These are phyloP conservation scores for Temnothorax rugatulus DNA, from an alignment of 2,888 invertebrate genomes.

Conservation along the genomic window DNA sequence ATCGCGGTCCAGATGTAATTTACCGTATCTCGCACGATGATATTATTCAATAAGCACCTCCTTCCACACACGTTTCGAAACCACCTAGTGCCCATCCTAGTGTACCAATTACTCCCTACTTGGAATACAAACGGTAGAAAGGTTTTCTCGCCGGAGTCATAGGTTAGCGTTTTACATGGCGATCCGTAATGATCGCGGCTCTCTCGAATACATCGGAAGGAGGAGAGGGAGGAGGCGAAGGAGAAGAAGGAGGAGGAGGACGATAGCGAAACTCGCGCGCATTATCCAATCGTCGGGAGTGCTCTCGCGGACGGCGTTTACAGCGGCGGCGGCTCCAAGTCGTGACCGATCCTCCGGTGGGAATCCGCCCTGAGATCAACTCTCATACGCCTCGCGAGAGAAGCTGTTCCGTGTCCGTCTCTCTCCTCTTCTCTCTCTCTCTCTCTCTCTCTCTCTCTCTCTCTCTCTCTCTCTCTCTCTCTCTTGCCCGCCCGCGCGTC, in stretches of 20 bases:
- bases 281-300: constrained; percentile 81
- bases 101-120: constrained; percentile 46
- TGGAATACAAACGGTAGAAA: constrained; percentile 55
- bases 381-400: constrained; percentile 83
- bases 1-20: constrained; percentile 42
- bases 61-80: constrained; percentile 5
- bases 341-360: constrained; percentile 85
- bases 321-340: constrained; percentile 75
- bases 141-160: constrained; percentile 30
- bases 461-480: constrained; percentile 44
- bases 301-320: constrained; percentile 77
- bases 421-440: constrained; percentile 46
- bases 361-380: constrained; percentile 86
- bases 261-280: constrained; percentile 76
- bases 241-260: constrained; percentile 58
- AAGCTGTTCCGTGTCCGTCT: constrained; percentile 68
- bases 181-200: constrained; percentile 67
- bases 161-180: constrained; percentile 63
- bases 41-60: constrained; percentile 49
- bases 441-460: constrained; percentile 51
- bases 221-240: constrained; percentile 56
- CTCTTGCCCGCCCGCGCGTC: constrained; percentile 11
- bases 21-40: constrained; percentile 40
- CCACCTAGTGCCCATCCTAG: background rate
- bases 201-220: constrained; percentile 57